Base-by-base conservation (phyloP, 2,888 invertebrate genomes). In the Stenolophus ochropezus region DNA sequence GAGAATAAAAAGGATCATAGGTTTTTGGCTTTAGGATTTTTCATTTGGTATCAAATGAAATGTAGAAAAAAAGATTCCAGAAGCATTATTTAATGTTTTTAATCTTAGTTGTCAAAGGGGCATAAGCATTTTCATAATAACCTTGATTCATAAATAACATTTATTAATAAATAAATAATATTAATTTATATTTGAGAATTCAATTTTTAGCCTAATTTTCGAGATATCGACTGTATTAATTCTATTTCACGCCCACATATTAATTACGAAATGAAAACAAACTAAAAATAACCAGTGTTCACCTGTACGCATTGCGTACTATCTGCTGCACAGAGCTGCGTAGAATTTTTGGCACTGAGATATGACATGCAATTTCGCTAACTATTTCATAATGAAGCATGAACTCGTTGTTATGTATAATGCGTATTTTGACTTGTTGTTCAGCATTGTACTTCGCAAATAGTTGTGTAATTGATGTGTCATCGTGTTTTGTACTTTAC, bases 361-460 rank as follows among this genome's bases (percentile, higher is more conserved):
- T 8, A 56, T 56, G 56, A 56, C 53, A 56, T 11, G 61, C 61
- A 61, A 61, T 14, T 2, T 25, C n/a, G 25, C n/a, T n/a, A 61
- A 61, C 23, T 14, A 61, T 61, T 61, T 61, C 61, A 25, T 61
- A n/a, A 25, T 61, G 61, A 61, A 61, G 4, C n/a, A 58, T 25
- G 23, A 11, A 25, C 11, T 20, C 11, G 56, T 20, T 56, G 18
- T 20, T 11, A 21, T 56, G 56, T 61, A 1, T 23, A 61, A 16
- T 51, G 14, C 14, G 18, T 51, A 14, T 51, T 16, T 51, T 51
- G 51, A 42, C 33, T 8, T 0, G 33, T 11, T 42, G 21, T 56
- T 56, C 20, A 11, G 20, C 2, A 18, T 56, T 56, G 56, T 56
- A 8, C 5, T 16, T 53, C 20, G 53, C 20, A 21, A 56, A 56